These are phyloP conservation scores for Gymnocypris eckloni DNA, from an alignment of 2,797 vertebrate genomes.

Conservation along the genomic window DNA sequence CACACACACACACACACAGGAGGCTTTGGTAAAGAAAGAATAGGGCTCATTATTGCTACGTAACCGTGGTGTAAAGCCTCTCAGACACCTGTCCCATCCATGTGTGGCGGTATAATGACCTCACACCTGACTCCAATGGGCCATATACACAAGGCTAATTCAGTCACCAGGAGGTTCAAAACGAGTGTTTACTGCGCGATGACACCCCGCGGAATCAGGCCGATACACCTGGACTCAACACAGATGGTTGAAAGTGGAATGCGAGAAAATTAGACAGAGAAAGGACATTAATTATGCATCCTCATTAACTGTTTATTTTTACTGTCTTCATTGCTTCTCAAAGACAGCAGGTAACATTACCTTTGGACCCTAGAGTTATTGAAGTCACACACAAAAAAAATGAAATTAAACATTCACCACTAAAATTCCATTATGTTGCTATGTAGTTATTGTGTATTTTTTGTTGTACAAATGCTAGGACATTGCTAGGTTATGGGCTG, in stretches of 20 bases:
- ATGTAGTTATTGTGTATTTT: not conserved
- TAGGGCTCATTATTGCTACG: slow-evolving; percentile 90
- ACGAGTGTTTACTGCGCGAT: slow-evolving; percentile 81
- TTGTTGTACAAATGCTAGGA: not conserved
- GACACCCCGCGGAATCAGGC: slow-evolving; percentile 71
- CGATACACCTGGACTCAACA: slow-evolving; percentile 78
- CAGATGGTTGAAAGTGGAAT: slow-evolving; percentile 58
- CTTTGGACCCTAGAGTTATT: not conserved
- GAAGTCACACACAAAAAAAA: not conserved
- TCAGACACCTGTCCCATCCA: slow-evolving; percentile 89
- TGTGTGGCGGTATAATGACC: slow-evolving; percentile 84
- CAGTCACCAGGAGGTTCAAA: slow-evolving; percentile 85
- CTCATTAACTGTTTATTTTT: slow-evolving; percentile 29
- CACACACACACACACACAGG: slow-evolving; percentile 9
- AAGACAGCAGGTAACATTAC: not conserved
- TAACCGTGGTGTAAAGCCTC: slow-evolving; percentile 93
- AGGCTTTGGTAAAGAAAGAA: slow-evolving; percentile 69
- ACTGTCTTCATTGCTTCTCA: not conserved
- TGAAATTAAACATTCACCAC: not conserved
- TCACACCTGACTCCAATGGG: slow-evolving; percentile 94
- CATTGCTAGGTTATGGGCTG: not conserved
- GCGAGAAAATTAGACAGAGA: slow-evolving; percentile 11
- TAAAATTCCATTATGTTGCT: not conserved
- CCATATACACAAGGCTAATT: slow-evolving; percentile 84
- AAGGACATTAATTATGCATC: slow-evolving; percentile 12